These are phyloP conservation scores for Pseudopleuronectes americanus DNA, from an alignment of 2,797 vertebrate species.

Conservation along the genomic window DNA sequence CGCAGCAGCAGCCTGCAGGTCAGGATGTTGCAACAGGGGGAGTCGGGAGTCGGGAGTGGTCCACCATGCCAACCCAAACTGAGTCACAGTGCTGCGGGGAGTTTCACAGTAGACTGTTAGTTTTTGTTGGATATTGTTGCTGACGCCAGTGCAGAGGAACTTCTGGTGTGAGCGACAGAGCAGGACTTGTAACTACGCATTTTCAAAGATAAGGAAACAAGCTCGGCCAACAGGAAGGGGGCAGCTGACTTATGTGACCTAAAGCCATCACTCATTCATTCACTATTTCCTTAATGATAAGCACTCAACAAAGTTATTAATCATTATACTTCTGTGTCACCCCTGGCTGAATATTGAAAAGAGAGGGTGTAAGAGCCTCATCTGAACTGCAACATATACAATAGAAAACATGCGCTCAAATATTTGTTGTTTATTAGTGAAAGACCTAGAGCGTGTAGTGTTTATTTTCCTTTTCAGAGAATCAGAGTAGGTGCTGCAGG, in stretches of 20 bases:
- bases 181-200: constrained; percentile 18
- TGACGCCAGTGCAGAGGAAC: constrained; percentile 34
- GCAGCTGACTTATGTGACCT: constrained; percentile 34
- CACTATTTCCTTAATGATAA: constrained; percentile 39
- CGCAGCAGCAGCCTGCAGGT: constrained; percentile 35
- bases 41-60: constrained; percentile 35
- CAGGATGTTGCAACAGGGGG: constrained; percentile 44
- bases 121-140: constrained; percentile 61
- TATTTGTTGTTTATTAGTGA: constrained; percentile 2
- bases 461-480: constrained; percentile 16
- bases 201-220: constrained; percentile 45
- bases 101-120: constrained; percentile 47
- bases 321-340: constrained; percentile 8
- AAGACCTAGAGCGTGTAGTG: not conserved
- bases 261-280: constrained; percentile 27
- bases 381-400: not conserved
- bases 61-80: constrained; percentile 63
- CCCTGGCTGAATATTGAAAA: not conserved
- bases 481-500: constrained; percentile 18
- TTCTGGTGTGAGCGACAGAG: constrained; percentile 11
- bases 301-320: constrained; percentile 20
- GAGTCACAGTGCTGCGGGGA: constrained; percentile 52
- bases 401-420: not conserved
- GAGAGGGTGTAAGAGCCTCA: not conserved
- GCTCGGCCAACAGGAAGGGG: constrained; percentile 39